phyloP scores from a whole-genome alignment of 2,113 vertebrate genomes.

The Lethenteron camtschaticum region DNA sequence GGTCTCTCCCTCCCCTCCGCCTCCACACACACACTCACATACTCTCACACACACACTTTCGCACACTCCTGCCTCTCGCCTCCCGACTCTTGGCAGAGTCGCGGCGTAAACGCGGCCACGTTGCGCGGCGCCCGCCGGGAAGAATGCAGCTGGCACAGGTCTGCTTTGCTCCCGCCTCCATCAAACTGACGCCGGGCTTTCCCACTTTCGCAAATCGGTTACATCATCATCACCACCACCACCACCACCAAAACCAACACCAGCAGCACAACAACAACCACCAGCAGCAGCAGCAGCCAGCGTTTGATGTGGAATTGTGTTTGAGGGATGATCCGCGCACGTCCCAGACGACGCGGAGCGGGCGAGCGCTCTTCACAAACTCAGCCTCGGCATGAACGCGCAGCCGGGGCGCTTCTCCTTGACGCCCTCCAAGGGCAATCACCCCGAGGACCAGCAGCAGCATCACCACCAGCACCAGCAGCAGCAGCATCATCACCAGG shows the following conservation, averaged over 20 bases:
- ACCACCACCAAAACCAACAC: background rate
- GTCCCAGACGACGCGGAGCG: background rate
- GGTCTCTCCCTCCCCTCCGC: no score
- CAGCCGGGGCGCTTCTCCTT: conserved; percentile 3
- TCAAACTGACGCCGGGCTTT: background rate
- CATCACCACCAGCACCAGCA: background rate
- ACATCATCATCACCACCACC: background rate
- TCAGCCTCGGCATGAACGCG: background rate
- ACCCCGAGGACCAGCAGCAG: background rate
- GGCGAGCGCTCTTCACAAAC: background rate
- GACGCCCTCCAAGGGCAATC: background rate
- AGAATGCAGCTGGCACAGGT: conserved; percentile 5
- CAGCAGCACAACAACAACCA: background rate
- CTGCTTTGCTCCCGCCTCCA: background rate
- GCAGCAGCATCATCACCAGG: background rate
- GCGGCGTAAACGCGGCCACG: no score
- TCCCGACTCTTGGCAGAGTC: no score
- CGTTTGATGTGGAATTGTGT: background rate
- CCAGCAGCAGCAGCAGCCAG: background rate
- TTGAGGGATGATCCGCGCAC: background rate
- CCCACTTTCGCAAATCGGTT: background rate
- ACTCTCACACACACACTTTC: no score
- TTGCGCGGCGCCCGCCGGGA: no score
- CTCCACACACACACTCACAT: no score
- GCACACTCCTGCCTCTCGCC: no score